Evolutionary conservation across 1,140 invertebrate species (phyloP), one percentile per base, ranked within the genome.

Genomic region (Rhagoletis pomonella): DNA sequence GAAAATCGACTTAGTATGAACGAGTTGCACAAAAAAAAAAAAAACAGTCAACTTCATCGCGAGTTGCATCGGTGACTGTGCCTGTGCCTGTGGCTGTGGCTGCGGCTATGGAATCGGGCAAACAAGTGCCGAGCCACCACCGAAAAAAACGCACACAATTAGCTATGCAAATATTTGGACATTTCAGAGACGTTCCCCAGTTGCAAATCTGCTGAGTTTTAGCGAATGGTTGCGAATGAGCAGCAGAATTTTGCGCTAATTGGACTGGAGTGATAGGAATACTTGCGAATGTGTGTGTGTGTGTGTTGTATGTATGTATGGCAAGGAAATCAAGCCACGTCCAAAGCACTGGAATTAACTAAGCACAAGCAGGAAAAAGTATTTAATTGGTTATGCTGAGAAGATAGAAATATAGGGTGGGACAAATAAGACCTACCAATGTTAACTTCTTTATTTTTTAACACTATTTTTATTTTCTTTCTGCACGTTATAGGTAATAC

Each of bases 111-210:
- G 4, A 44, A 9, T 10, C 14, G 29, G 29, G 42, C 12, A 4
- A 42, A 62, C 12, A 62, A n/a, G n/a, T 17, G 29, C 29, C 29
- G 60, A 17, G 12, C 60, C 9, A 14, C 60, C 42, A 69, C 69
- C 14, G n/a, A 77, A 77, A 77, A 29, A 17, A n/a, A 77, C 69
- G 69, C 69, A 77, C 47, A 77, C 69, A 77, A 77, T 77, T 77
- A 77, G 69, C 69, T 77, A 50, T 50, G 47, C 69, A 77, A 77
- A 77, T 77, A 47, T 77, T 77, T 77, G 69, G 29, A 9, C 44
- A 14, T n/a, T 44, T 47, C 69, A 19, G 50, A 9, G 47, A 50
- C 69, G 47, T 4, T 19, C 50, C 50, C 69, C 44, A 77, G 47
- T 77, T 77, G 69, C 44, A n/a, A 77, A 77, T 77, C 69, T 77